Evolutionary conservation across 2,113 vertebrate genomes (phyloP).

Genomic region (Bungarus multicinctus): DNA sequence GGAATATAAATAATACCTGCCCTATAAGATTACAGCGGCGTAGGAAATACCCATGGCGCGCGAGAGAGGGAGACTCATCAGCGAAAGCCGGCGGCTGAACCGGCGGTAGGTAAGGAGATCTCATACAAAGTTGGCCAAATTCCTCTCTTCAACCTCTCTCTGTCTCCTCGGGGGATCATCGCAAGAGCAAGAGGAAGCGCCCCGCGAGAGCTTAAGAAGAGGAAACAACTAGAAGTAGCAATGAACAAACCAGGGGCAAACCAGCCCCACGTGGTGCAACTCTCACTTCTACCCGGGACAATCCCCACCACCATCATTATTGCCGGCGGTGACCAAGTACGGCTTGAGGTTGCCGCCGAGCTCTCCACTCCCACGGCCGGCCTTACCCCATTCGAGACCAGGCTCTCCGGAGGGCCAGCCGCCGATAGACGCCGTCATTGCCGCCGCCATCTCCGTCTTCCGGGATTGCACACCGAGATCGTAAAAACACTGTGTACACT

Average conservation of each 20-base stretch:
- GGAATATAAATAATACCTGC: background rate
- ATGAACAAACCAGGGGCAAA: background rate
- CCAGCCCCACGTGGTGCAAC: background rate
- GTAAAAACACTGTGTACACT: slow-evolving; percentile 26
- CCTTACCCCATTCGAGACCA: slow-evolving; percentile 55
- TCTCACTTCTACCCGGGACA: background rate
- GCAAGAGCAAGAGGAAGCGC: background rate
- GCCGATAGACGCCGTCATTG: slow-evolving; percentile 24
- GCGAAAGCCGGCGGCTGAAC: background rate
- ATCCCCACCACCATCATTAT: background rate
- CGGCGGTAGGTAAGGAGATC: background rate
- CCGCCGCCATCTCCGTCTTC: background rate
- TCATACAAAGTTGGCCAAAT: background rate
- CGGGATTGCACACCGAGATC: background rate
- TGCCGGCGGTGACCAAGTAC: background rate
- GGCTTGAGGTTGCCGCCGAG: background rate
- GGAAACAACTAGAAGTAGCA: background rate
- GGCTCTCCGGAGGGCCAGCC: slow-evolving; percentile 30
- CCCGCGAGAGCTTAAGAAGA: background rate
- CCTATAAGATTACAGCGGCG: background rate
- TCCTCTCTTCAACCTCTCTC: background rate
- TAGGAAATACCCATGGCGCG: background rate
- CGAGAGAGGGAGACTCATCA: background rate
- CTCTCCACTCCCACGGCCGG: too few relatives aligned
- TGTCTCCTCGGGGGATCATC: background rate